These are phyloP conservation scores for Mobula birostris DNA, from an alignment of 2,113 vertebrate species.

Conservation along the genomic window DNA sequence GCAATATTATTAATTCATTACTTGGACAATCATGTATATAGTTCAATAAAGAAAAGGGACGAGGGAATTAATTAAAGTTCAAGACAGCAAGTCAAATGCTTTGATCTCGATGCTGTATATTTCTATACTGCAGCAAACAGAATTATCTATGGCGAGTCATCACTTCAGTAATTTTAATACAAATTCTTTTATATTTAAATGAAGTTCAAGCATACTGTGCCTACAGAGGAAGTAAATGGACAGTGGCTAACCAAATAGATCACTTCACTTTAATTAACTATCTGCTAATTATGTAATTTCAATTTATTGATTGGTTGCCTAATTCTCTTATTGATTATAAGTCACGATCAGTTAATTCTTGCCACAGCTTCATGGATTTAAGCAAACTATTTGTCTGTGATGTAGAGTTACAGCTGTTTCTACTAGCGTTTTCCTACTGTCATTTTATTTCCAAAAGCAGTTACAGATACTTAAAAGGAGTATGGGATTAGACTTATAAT, in stretches of 20 bases:
- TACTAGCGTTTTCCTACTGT: not conserved
- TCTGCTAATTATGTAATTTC: not conserved
- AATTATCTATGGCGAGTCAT: not conserved
- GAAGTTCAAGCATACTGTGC: not conserved
- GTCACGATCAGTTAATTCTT: not conserved
- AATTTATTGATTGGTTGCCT: slow-evolving; percentile 4
- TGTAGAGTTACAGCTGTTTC: not conserved
- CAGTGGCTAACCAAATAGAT: not conserved
- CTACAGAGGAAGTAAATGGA: not conserved
- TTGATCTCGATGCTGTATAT: not conserved
- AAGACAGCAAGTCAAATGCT: not conserved
- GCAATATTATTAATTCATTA: not conserved
- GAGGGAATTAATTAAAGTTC: not conserved
- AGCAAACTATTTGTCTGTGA: not conserved
- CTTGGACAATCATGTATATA: not conserved
- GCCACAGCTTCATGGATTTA: not conserved
- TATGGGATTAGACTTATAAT: not conserved
- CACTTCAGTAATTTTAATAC: not conserved
- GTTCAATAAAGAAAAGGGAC: not conserved
- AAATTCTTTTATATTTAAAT: not conserved
- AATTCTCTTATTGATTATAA: slow-evolving; percentile 8
- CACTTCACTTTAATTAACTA: slow-evolving; percentile 12
- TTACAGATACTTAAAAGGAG: not conserved
- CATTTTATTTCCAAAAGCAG: not conserved
- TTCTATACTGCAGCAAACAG: not conserved